Percentiles rank a stretch among this genome's conserved stretches.
Conservation (phyloP, 2,888 invertebrate genomes). For the Drosophila testacea region DNA sequence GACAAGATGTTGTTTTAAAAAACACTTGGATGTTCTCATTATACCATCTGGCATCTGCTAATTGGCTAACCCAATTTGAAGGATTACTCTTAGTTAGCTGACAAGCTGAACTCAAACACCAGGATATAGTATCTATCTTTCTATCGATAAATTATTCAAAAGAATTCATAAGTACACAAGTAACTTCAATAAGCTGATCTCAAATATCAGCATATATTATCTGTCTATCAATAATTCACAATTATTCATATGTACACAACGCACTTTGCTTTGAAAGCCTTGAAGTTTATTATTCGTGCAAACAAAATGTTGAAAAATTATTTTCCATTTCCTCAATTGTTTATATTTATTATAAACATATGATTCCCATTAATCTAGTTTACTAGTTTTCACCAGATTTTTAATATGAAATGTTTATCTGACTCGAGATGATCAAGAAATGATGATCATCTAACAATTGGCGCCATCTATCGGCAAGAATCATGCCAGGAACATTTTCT, state of each 20-base stretch:
- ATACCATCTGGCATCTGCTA: constrained; percentile 43
- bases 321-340: constrained; percentile 24
- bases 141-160: constrained; percentile 2
- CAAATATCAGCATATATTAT: constrained; percentile 9
- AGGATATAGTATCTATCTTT: constrained; percentile 4
- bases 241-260: constrained; percentile 22
- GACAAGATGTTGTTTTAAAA: constrained; percentile 48
- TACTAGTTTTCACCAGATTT: constrained; percentile 1
- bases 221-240: constrained; percentile 6
- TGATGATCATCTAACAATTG: constrained; percentile 7
- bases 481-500: neutral
- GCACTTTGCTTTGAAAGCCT: constrained; percentile 19
- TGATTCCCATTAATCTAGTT: constrained; percentile 12
- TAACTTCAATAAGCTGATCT: constrained; percentile 16
- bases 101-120: constrained; percentile 16
- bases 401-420: neutral
- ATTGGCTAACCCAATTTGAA: constrained; percentile 53
- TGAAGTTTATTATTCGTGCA: constrained; percentile 32
- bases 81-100: constrained; percentile 9
- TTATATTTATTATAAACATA: constrained; percentile 24
- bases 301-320: constrained; percentile 40
- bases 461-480: neutral
- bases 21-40: constrained; percentile 33
- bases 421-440: neutral
- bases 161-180: constrained; percentile 20